Evolutionary conservation across 1,140 invertebrate species (phyloP), one percentile per base, ranked within the genome.

Genomic region (Drosophila mauritiana): DNA sequence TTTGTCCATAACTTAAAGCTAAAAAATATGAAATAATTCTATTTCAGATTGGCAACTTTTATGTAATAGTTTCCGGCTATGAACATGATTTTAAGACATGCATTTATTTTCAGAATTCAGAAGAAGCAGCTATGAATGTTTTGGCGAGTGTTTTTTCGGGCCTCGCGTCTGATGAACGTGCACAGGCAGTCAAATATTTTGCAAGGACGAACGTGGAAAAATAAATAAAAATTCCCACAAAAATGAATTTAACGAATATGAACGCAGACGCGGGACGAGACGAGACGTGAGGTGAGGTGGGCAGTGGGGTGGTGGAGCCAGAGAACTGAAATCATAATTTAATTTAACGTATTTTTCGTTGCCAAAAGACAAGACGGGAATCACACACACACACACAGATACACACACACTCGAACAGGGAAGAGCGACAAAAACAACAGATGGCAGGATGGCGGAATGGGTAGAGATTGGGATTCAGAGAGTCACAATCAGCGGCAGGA

Each of bases 321-420:
- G 57, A 39, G 65, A 69, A 68, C 85, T 79, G 80, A 84, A 89
- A 88, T 88, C 84, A 88, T 88, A 88, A 88, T 88, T 88, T 90
- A 88, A 88, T 88, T 88, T 88, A 89, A 89, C 85, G 85, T 84
- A 84, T 89, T 89, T 89, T 89, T 73, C 76, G 56, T 73, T 68
- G 79, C 69, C 74, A 70, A 74, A 88, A 68, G 75, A 73, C 75
- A 89, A 88, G 76, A 84, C 73, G 72, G 57, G 46, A 84, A 64
- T 80, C 84, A 69, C 73, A 79, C 61, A 88, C 61, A 78, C 36
- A 78, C 27, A 55, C 40, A 65, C 46, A 67, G 5, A 17, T 17
- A n/a, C 27, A 27, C 25, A 51, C 8, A 20, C 42, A 22, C 31
- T 10, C 1, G 31, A 0, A 10, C 37, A 13, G 17, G 8, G 8